phyloP scores from a whole-genome alignment of 1,140 invertebrate genomes.

The Drosophila saltans region DNA sequence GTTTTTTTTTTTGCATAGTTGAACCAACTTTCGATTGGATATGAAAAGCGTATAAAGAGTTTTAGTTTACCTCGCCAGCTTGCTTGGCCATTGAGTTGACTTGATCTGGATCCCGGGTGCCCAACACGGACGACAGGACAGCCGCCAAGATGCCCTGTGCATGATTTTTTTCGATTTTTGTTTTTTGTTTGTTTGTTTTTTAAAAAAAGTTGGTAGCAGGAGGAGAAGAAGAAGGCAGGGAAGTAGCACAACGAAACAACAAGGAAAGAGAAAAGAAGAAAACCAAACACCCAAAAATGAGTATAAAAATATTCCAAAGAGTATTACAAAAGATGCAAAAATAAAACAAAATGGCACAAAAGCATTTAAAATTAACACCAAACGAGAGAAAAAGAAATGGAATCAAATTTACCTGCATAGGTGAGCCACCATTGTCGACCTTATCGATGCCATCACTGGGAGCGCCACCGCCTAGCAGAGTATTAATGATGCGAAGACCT shows the following conservation, averaged over 20 bases:
- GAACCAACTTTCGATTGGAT: slow-evolving; percentile 22
- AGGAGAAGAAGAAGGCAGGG: slow-evolving; percentile 23
- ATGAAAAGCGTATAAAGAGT: slow-evolving; percentile 59
- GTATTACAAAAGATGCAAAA: slow-evolving; percentile 35
- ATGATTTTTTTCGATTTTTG: slow-evolving; percentile 61
- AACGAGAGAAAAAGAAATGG: slow-evolving; percentile 27
- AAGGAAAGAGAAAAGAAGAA: slow-evolving; percentile 52
- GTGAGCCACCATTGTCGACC: slow-evolving; percentile 91
- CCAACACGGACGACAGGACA: slow-evolving; percentile 93
- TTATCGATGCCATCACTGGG: slow-evolving; percentile 93
- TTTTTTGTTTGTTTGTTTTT: slow-evolving; percentile 69
- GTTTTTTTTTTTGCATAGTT: background rate
- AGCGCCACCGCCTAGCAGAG: slow-evolving; percentile 89
- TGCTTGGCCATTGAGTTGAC: slow-evolving; percentile 95
- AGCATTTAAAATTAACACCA: slow-evolving; percentile 50
- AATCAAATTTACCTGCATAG: slow-evolving; percentile 89
- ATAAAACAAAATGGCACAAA: slow-evolving; percentile 63
- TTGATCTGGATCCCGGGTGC: slow-evolving; percentile 94
- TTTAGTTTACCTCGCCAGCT: slow-evolving; percentile 91
- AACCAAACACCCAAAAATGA: slow-evolving; percentile 58
- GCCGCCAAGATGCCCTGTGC: slow-evolving; percentile 93
- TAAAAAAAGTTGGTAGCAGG: slow-evolving; percentile 61
- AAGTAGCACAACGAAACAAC: slow-evolving; percentile 36
- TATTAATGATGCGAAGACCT: slow-evolving; percentile 92
- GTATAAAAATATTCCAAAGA: slow-evolving; percentile 48